These are phyloP conservation scores for Apodemia hepburni DNA, from an alignment of 2,888 invertebrate genomes.

Conservation along the genomic window DNA sequence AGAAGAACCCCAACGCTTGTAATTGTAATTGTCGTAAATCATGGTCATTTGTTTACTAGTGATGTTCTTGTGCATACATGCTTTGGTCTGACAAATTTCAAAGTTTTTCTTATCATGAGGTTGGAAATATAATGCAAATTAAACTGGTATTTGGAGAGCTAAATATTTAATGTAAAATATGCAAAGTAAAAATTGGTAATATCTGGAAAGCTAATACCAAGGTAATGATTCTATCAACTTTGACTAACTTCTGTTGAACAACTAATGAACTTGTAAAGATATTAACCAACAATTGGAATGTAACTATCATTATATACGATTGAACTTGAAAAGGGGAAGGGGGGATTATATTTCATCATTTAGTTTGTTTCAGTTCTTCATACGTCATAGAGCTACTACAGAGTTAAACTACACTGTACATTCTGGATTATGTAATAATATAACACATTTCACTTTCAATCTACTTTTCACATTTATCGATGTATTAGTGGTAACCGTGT, in stretches of 20 bases:
- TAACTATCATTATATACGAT: background rate
- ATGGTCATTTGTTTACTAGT: constrained; percentile 16
- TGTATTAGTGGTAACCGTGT: constrained; percentile 10
- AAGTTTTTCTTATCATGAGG: background rate
- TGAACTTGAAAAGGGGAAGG: background rate
- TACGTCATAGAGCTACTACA: constrained; percentile 13
- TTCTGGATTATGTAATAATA: constrained; percentile 11
- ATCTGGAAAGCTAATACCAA: constrained; percentile 11
- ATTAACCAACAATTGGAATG: constrained; percentile 12
- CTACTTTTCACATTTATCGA: constrained; percentile 12
- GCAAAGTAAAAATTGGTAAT: constrained; percentile 3
- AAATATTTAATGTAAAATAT: constrained; percentile 11
- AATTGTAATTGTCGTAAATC: constrained; percentile 13
- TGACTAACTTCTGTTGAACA: constrained; percentile 13
- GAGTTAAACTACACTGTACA: constrained; percentile 8
- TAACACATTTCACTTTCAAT: constrained; percentile 13
- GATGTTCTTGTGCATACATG: constrained; percentile 15
- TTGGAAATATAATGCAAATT: constrained; percentile 10
- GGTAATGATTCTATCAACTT: constrained; percentile 11
- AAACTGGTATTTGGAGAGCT: constrained; percentile 5
- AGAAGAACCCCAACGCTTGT: constrained; percentile 14
- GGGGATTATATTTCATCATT: background rate
- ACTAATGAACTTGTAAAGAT: constrained; percentile 10
- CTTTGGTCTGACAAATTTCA: constrained; percentile 10
- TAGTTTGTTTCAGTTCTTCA: constrained; percentile 14